phyloP scores from a whole-genome alignment of 2,888 invertebrate genomes.

The Sarcophaga subvicina region DNA sequence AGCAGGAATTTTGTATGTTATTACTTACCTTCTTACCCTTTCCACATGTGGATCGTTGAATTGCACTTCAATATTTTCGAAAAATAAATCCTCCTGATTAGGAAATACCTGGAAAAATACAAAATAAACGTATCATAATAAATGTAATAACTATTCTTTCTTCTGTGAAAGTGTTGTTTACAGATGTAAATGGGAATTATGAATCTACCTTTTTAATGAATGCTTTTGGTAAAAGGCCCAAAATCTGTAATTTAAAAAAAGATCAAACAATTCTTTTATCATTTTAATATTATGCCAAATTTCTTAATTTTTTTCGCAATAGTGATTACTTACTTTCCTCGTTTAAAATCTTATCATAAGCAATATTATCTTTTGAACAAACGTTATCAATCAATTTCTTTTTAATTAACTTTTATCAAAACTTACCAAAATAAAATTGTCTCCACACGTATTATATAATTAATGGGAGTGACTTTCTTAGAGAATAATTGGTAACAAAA shows the following conservation, averaged over 20 bases:
- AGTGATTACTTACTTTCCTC: too few relatives aligned
- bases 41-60: conserved; percentile 80
- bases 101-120: conserved; percentile 82
- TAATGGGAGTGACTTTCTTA: too few relatives aligned
- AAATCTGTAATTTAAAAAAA: conserved; percentile 72
- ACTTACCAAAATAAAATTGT: too few relatives aligned
- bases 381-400: too few relatives aligned
- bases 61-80: conserved; percentile 78
- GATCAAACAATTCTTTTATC: conserved; percentile 10
- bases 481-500: too few relatives aligned
- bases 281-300: not conserved
- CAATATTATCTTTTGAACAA: too few relatives aligned
- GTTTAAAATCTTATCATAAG: too few relatives aligned
- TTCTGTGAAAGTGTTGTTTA: not conserved
- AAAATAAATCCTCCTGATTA: conserved; percentile 83
- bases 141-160: not conserved
- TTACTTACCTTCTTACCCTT: conserved; percentile 69
- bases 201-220: conserved; percentile 74
- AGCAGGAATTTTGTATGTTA: not conserved
- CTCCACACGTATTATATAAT: too few relatives aligned
- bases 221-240: conserved; percentile 73
- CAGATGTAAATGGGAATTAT: not conserved
- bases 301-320: not conserved
- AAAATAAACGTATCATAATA: not conserved
- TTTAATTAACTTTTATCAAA: too few relatives aligned